These are phyloP conservation scores for Aricia artaxerxes DNA, from an alignment of 2,888 invertebrate species.

Conservation along the genomic window DNA sequence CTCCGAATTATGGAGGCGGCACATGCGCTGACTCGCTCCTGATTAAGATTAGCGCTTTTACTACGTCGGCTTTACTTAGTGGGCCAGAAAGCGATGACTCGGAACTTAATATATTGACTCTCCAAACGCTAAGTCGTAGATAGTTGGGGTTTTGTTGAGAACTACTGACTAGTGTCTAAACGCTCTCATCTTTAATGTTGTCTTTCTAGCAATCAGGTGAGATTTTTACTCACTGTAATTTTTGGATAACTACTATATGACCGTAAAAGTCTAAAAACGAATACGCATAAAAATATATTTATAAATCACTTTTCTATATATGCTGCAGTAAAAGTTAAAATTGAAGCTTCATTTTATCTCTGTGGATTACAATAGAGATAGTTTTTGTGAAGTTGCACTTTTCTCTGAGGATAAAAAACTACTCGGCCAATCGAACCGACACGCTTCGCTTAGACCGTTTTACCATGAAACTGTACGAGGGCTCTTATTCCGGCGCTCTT, in stretches of 20 bases:
- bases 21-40: slow-evolving; percentile 51
- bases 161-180: neutral
- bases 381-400: slow-evolving; percentile 8
- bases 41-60: slow-evolving; percentile 56
- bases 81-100: slow-evolving; percentile 30
- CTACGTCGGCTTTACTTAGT: slow-evolving; percentile 30
- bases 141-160: neutral
- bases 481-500: slow-evolving; percentile 40
- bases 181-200: too few species aligned
- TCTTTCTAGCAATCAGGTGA: too few species aligned
- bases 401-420: slow-evolving; percentile 14
- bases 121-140: neutral
- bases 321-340: neutral
- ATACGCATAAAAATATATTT: neutral
- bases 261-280: too few species aligned
- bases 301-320: neutral
- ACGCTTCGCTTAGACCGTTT: slow-evolving; percentile 24
- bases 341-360: neutral
- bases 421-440: slow-evolving; percentile 20
- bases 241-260: too few species aligned
- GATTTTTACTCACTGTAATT: too few species aligned
- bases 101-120: slow-evolving; percentile 29
- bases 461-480: slow-evolving; percentile 25
- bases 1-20: slow-evolving; percentile 51
- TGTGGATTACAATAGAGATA: neutral